These are phyloP conservation scores for Brachionus paranguensis DNA, from an alignment of 1,140 invertebrate genomes.

Conservation along the genomic window DNA sequence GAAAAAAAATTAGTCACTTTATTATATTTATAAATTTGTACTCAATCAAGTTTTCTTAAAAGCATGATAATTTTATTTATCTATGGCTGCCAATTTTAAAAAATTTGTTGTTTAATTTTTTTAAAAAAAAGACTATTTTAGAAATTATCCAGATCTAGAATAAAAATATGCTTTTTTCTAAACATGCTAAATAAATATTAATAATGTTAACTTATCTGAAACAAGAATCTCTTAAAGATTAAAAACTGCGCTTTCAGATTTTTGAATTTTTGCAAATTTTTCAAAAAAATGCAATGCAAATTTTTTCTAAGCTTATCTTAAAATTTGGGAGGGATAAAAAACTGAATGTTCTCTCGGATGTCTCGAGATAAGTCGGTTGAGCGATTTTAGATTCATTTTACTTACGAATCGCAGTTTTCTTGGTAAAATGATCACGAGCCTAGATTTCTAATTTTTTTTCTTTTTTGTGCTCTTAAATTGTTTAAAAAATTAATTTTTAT, in stretches of 20 bases:
- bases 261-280: background rate
- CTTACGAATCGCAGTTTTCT: too few relatives aligned
- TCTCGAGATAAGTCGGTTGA: background rate
- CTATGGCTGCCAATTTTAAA: too few relatives aligned
- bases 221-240: background rate
- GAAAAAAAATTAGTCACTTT: too few relatives aligned
- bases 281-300: background rate
- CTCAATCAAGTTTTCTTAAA: too few relatives aligned
- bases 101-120: background rate
- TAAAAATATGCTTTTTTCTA: background rate
- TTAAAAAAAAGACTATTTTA: background rate
- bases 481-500: background rate
- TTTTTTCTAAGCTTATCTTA: background rate
- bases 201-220: background rate
- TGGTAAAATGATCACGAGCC: background rate
- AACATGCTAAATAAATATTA: background rate
- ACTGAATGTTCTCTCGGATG: background rate
- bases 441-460: background rate
- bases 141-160: background rate
- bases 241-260: background rate
- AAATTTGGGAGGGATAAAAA: background rate
- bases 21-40: too few relatives aligned
- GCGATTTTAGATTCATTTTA: background rate
- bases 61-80: too few relatives aligned
- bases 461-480: background rate